phyloP scores from a whole-genome alignment of 2,888 invertebrate species.

The Clepsis dumicolana region DNA sequence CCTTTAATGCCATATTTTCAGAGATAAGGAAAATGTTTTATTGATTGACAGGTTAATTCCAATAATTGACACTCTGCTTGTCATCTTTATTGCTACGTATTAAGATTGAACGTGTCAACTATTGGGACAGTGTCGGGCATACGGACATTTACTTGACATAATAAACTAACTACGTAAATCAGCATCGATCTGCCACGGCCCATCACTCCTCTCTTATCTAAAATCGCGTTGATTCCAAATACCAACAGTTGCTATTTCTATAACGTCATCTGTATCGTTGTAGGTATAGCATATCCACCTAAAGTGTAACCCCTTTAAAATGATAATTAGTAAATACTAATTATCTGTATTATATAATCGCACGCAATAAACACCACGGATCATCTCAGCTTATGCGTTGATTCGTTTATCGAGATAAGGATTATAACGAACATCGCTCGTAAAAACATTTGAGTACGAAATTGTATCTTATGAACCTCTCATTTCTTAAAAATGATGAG shows the following conservation, averaged over 20 bases:
- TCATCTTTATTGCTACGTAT: too few relatives aligned
- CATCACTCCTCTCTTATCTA: background rate
- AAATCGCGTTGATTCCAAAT: background rate
- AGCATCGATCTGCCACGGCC: background rate
- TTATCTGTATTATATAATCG: constrained; percentile 19
- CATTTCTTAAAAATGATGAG: constrained; percentile 16
- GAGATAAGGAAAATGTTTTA: too few relatives aligned
- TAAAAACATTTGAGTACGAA: constrained; percentile 24
- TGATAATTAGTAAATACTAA: constrained; percentile 15
- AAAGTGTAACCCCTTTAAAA: background rate
- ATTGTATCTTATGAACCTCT: constrained; percentile 9
- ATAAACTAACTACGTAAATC: background rate
- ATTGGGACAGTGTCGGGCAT: too few relatives aligned
- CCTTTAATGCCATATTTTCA: background rate
- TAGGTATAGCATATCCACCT: constrained; percentile 2
- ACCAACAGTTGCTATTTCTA: background rate
- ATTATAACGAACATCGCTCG: constrained; percentile 11
- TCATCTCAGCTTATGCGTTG: constrained; percentile 23
- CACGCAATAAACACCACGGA: constrained; percentile 22
- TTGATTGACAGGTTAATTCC: too few relatives aligned
- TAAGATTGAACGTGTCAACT: too few relatives aligned
- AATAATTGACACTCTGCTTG: too few relatives aligned
- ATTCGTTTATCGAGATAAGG: constrained; percentile 26
- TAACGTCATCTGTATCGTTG: background rate
- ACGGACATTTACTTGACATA: too few relatives aligned